phyloP scores from a whole-genome alignment of 2,113 vertebrate species.

The Aix galericulata region DNA sequence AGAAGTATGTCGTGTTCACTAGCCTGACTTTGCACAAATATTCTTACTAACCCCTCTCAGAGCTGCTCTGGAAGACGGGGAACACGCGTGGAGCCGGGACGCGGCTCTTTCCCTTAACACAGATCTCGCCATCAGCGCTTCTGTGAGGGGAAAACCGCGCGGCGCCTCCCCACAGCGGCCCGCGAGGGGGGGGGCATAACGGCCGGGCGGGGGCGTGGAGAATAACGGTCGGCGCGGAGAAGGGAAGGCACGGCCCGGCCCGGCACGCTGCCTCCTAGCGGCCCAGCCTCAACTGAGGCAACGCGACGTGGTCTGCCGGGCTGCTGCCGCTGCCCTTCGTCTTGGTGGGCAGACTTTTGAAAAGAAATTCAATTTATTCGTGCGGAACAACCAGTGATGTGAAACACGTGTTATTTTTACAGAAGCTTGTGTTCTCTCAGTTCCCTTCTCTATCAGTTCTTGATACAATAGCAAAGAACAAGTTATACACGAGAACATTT shows the following conservation, averaged over 20 bases:
- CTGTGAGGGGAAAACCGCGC: neutral
- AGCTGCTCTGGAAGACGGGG: no score
- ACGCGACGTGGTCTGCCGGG: rapidly evolving
- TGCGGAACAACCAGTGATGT: neutral
- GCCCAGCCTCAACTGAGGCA: neutral
- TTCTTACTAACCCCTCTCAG: rapidly evolving
- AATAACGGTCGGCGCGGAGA: neutral
- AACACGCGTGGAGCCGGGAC: rapidly evolving
- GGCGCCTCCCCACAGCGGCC: neutral
- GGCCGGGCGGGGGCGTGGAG: neutral
- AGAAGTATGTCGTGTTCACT: rapidly evolving
- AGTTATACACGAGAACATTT: neutral
- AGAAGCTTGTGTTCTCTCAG: neutral
- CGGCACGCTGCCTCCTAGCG: neutral
- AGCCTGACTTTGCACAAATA: rapidly evolving
- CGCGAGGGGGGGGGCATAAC: no score
- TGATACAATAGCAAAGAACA: neutral
- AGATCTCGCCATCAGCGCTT: rapidly evolving
- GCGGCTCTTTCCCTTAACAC: rapidly evolving
- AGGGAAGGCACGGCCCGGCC: no score
- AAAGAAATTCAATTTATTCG: neutral
- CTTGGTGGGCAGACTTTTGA: neutral
- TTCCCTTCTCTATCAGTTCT: neutral
- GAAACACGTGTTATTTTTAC: neutral
- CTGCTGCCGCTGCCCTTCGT: no score